Base-by-base conservation (phyloP, 2,888 invertebrate genomes). In the Elysia crispata region DNA sequence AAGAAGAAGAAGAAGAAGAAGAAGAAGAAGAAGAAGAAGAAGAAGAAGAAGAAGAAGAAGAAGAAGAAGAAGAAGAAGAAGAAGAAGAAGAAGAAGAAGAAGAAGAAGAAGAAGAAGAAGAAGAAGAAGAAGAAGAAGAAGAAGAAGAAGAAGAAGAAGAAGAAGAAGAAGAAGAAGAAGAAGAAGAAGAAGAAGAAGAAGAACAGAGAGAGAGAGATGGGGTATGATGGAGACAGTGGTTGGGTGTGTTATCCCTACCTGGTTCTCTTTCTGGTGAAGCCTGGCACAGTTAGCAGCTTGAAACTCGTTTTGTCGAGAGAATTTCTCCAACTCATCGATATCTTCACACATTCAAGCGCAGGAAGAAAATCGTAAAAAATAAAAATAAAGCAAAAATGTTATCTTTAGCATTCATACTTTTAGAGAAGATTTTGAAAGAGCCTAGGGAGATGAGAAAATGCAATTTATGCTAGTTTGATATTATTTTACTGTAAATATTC, bases 121-220 rank as follows among this genome's bases (percentile, higher is more conserved):
- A 76, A 64, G 33, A 18, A 62, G 66, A 76, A 20, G 66, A 33
- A 76, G 57, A 76, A 28, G 66, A 11, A 66, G 66, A 66, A 25
- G 30, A 18, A 66, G n/a, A 25, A 1, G 25, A 20, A 49, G 25
- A 54, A 60, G 31, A 31, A 50, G 50, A 23, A 77, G 67, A 77
- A 50, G 54, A 30, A 69, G 13, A 77, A 54, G 67, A 5, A 11
- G 20, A 69, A n/a, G 33, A 54, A 66, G n/a, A n/a, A 6, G n/a
- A 25, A 3, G 1, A 5, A 50, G 54, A 31, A 3, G 25, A 41
- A 66, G 76, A 76, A 20, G 49, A n/a, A 66, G 0, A 66, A 49
- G 66, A 23, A 66, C 0, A 33, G 75, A 33, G 23, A 60, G 31
- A 30, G 75, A 60, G 33, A 62, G 13, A 60, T 15, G 8, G 60